phyloP scores from a whole-genome alignment of 2,888 invertebrate genomes.

The Elysia crispata region DNA sequence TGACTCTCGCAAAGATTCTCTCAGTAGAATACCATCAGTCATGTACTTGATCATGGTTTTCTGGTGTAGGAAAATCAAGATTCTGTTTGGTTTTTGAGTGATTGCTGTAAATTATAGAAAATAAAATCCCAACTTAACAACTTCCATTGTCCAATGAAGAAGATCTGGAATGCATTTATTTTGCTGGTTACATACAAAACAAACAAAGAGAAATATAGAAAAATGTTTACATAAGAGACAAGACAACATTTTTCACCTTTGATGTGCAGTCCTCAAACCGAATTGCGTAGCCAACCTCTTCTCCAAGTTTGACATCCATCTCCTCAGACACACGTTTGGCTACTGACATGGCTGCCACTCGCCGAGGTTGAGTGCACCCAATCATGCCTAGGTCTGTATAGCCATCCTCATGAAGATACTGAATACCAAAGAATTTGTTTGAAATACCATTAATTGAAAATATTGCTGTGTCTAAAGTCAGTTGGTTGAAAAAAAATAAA shows the following conservation, averaged over 20 bases:
- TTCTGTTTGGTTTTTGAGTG: background rate
- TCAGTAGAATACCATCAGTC: conserved; percentile 98
- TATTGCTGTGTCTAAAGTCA: no score
- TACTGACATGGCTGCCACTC: conserved; percentile 99
- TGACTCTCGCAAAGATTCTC: conserved; percentile 96
- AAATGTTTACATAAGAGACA: no score
- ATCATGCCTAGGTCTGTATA: conserved; percentile 93
- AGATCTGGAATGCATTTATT: no score
- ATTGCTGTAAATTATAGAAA: no score
- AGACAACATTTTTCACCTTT: conserved; percentile 80
- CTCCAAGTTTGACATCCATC: conserved; percentile 91
- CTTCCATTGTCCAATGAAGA: no score
- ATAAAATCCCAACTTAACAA: no score
- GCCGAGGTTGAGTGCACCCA: conserved; percentile 97
- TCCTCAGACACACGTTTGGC: conserved; percentile 99
- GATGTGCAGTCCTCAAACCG: conserved; percentile 99
- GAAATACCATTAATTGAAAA: no score
- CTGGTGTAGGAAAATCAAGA: conserved; percentile 57
- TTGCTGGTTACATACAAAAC: no score
- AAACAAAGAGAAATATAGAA: no score
- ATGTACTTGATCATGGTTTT: conserved; percentile 86
- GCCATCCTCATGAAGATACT: conserved; percentile 96
- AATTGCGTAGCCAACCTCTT: conserved; percentile 98
- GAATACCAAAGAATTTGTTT: conserved; percentile 38
- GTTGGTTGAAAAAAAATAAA: no score